Conservation (phyloP, 2,113 vertebrate genomes). For the Poeciliopsis turrubarensis region DNA sequence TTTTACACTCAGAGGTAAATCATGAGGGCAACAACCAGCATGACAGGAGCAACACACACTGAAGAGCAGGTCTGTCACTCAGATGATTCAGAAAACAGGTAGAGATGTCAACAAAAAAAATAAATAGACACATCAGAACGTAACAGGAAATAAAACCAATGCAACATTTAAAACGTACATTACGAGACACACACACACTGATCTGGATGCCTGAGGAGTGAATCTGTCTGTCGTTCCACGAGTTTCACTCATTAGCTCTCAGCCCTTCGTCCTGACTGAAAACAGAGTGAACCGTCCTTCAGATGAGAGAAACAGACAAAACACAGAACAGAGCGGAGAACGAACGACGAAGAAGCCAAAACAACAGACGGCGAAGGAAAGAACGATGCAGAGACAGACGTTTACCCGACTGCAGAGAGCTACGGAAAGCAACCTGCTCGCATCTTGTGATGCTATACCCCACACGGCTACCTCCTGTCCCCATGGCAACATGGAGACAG, state of each 20-base stretch:
- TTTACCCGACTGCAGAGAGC: constrained; percentile 39
- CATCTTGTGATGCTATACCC: constrained; percentile 32
- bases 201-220: constrained; percentile 37
- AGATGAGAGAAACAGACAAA: constrained; percentile 19
- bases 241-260: constrained; percentile 59
- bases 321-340: not conserved
- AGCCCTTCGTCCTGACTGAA: constrained; percentile 42
- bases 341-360: not conserved
- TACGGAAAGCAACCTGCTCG: constrained; percentile 31
- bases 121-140: not conserved
- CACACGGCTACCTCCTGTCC: constrained; percentile 54
- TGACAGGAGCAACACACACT: not conserved
- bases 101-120: not conserved
- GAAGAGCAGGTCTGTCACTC: not conserved
- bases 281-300: constrained; percentile 22
- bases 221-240: constrained; percentile 36
- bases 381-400: not conserved
- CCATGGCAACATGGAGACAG: constrained; percentile 66
- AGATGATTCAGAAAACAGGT: constrained; percentile 1
- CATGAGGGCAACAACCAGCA: not conserved
- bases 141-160: constrained; percentile 1
- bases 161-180: constrained; percentile 1
- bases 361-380: not conserved
- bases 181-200: constrained; percentile 23
- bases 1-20: not conserved